Evolutionary conservation across 2,797 vertebrate species (phyloP), one percentile per base, ranked within the genome.

Genomic region (Myotis findleyi): DNA sequence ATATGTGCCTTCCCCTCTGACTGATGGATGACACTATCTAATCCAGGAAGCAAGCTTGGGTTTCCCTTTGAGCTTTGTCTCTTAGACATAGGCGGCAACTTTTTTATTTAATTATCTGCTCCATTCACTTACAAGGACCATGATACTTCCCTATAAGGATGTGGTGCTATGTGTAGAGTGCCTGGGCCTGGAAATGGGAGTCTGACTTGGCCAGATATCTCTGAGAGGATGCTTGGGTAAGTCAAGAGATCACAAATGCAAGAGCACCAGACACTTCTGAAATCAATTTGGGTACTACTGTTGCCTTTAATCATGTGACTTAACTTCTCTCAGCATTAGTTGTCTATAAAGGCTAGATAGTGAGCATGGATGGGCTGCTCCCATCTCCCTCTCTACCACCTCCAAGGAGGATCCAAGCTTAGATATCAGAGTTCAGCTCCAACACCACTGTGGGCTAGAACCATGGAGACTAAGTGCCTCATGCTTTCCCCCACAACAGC

Each of bases 401-500:
- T 59, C 20, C 55, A 33, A 0, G 5, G 82, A 41, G 20, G 41
- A 30, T n/a, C 66, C 44, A 49, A 36, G 59, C 64, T 81, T 55
- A 18, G 87, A 41, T 25, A 23, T 93, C n/a, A 75, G 17, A 75
- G 7, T n/a, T 95, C 62, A 47, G 53, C 64, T 55, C 44, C 69
- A n/a, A 25, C 3, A 18, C 30, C 11, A 17, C 59, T 12, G 57
- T 16, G 17, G 49, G 30, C 62, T 12, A 69, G 66, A 68, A 21
- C 36, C 21, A 47, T 7, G 12, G n/a, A 12, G 30, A 57, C 47
- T 94, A 51, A 96, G 27, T 81, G 36, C 33, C 8, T 92, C 83
- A 75, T 97, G 27, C 6, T 95, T 95, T 96, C 94, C 25, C 87
- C 96, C 83, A 57, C 94, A 98, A 98, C 94, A 93, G 72, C 85